A percentile compares a stretch with the other conserved stretches of the same genome.
phyloP scores from a whole-genome alignment of 2,113 vertebrate genomes.

The Leucoraja erinaceus region DNA sequence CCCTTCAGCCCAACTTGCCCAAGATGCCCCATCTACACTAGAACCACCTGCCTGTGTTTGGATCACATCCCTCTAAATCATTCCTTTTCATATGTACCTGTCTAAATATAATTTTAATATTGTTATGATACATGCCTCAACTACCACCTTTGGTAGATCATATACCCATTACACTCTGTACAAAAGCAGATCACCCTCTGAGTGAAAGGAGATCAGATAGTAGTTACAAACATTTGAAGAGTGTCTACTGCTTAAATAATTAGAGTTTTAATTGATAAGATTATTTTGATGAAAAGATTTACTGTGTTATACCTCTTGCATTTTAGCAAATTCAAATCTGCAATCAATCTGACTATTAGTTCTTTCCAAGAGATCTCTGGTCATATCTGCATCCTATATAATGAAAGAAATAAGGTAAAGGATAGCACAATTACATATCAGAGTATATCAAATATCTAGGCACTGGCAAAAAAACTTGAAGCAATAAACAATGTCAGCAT shows the following conservation, averaged over 20 bases:
- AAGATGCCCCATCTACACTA: too few species aligned
- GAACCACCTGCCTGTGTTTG: too few species aligned
- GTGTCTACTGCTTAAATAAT: not conserved
- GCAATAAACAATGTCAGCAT: not conserved
- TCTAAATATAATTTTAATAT: too few species aligned
- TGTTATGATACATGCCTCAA: too few species aligned
- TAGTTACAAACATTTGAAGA: not conserved
- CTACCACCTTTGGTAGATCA: too few species aligned
- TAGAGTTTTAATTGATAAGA: not conserved
- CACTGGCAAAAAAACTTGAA: not conserved
- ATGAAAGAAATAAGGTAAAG: not conserved
- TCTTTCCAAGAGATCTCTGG: conserved; percentile 7
- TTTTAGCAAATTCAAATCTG: conserved; percentile 19
- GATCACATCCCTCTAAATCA: too few species aligned
- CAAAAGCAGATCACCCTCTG: too few species aligned
- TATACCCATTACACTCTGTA: too few species aligned
- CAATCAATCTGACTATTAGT: not conserved
- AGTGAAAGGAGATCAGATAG: not conserved
- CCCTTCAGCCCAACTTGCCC: too few species aligned
- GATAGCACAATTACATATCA: not conserved
- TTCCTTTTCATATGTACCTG: too few species aligned
- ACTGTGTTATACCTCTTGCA: not conserved
- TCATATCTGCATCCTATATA: not conserved
- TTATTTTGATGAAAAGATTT: not conserved
- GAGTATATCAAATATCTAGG: not conserved